These are phyloP conservation scores for Rhyacophila brunnea DNA, from an alignment of 1,140 invertebrate genomes.

Conservation along the genomic window DNA sequence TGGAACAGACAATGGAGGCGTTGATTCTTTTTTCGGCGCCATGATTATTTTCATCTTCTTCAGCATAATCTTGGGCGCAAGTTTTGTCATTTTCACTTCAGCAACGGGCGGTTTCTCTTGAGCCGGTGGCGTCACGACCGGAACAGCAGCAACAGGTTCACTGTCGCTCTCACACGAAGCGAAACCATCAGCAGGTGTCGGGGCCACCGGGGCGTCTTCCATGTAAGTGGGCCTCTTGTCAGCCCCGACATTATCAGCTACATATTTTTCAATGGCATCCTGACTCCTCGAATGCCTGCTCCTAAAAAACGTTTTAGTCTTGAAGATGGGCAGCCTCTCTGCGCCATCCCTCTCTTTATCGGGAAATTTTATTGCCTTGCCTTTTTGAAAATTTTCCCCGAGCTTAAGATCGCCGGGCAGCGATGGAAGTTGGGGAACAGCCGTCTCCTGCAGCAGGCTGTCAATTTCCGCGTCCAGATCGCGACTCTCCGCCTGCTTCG, in stretches of 20 bases:
- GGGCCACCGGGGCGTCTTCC: constrained; percentile 15
- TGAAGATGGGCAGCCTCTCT: constrained; percentile 52
- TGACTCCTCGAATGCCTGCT: constrained; percentile 54
- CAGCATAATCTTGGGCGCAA: constrained; percentile 53
- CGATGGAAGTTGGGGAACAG: constrained; percentile 54
- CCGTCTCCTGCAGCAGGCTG: constrained; percentile 56
- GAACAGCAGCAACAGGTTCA: neutral
- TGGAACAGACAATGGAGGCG: neutral
- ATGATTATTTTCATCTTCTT: constrained; percentile 40
- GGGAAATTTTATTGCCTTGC: constrained; percentile 45
- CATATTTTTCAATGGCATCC: constrained; percentile 55
- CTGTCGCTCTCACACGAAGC: neutral
- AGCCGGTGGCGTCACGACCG: neutral
- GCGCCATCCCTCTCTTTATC: constrained; percentile 45
- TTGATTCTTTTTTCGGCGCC: neutral
- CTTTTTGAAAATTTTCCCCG: constrained; percentile 38
- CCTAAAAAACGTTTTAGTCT: constrained; percentile 56
- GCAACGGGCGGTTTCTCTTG: neutral
- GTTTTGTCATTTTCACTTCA: constrained; percentile 44
- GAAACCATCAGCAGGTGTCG: neutral
- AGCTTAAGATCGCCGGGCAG: constrained; percentile 46
- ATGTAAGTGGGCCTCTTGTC: constrained; percentile 30
- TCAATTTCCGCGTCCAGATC: constrained; percentile 56
- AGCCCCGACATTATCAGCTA: constrained; percentile 40
- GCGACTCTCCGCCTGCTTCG: constrained; percentile 24